Conservation (phyloP, 2,888 invertebrate genomes). For the Gastracanthus pulcherrimus region DNA sequence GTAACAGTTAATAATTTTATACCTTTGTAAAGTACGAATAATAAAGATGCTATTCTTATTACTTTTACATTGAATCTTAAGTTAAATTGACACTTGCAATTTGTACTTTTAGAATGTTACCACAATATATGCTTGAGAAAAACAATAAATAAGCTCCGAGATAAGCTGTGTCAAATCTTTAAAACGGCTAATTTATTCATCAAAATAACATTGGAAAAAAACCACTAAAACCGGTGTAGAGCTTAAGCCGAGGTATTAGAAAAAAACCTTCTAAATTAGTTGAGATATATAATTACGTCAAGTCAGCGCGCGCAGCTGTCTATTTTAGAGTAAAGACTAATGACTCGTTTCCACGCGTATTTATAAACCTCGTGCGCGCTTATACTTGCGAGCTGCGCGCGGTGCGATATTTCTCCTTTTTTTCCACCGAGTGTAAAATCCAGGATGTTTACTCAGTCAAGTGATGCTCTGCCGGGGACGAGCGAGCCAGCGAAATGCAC, state of each 20-base stretch:
- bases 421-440: constrained; percentile 5
- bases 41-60: no score
- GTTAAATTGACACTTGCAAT: background rate
- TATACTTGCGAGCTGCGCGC: background rate
- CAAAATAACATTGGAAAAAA: background rate
- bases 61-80: no score
- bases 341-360: constrained; percentile 47
- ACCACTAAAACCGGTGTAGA: background rate
- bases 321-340: constrained; percentile 48
- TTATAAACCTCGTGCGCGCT: constrained; percentile 35
- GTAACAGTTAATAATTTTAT: no score
- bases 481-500: background rate
- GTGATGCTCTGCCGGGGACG: constrained; percentile 18
- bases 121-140: background rate
- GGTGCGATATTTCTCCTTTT: constrained; percentile 1
- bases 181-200: background rate
- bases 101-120: background rate
- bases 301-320: constrained; percentile 34
- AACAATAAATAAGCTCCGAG: background rate
- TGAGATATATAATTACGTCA: constrained; percentile 53
- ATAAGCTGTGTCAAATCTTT: background rate
- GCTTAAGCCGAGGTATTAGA: background rate
- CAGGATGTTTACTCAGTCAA: constrained; percentile 53
- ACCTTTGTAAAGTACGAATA: no score
- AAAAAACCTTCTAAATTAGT: constrained; percentile 36